Evolutionary conservation across 2,113 vertebrate species (phyloP).

Genomic region (Ornithorhynchus anatinus): DNA sequence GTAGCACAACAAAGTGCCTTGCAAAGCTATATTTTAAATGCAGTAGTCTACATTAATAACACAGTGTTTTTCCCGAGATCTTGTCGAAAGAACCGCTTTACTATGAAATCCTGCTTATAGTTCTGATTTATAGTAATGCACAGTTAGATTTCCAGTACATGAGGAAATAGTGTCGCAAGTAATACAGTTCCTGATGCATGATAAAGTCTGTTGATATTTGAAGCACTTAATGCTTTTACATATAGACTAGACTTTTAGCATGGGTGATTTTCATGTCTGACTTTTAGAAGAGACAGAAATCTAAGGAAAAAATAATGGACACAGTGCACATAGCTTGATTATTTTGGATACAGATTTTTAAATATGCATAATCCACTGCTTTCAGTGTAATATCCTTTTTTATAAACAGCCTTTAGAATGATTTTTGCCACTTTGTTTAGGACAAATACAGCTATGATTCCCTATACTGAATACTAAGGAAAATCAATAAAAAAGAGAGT

Average conservation of each 20-base stretch:
- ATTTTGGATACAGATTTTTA: background rate
- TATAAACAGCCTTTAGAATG: background rate
- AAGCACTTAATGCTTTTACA: background rate
- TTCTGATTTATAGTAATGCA: background rate
- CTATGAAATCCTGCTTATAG: background rate
- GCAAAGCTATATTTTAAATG: slow-evolving; percentile 24
- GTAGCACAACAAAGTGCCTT: slow-evolving; percentile 55
- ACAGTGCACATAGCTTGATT: background rate
- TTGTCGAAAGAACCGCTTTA: background rate
- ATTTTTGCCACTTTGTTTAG: slow-evolving; percentile 7
- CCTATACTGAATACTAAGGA: background rate
- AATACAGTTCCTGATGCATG: background rate
- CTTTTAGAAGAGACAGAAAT: rapidly evolving
- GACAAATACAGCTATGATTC: background rate
- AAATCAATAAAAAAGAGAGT: background rate
- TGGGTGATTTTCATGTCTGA: background rate
- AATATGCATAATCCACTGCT: slow-evolving; percentile 12
- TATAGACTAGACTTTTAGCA: slow-evolving; percentile 7
- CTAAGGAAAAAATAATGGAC: background rate
- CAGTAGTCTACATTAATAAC: background rate
- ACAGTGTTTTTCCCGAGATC: background rate
- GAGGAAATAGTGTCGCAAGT: background rate
- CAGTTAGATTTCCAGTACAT: background rate
- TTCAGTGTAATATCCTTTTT: background rate
- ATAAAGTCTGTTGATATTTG: slow-evolving; percentile 4